phyloP scores from a whole-genome alignment of 2,888 invertebrate genomes.

The Drosophila neutralis region DNA sequence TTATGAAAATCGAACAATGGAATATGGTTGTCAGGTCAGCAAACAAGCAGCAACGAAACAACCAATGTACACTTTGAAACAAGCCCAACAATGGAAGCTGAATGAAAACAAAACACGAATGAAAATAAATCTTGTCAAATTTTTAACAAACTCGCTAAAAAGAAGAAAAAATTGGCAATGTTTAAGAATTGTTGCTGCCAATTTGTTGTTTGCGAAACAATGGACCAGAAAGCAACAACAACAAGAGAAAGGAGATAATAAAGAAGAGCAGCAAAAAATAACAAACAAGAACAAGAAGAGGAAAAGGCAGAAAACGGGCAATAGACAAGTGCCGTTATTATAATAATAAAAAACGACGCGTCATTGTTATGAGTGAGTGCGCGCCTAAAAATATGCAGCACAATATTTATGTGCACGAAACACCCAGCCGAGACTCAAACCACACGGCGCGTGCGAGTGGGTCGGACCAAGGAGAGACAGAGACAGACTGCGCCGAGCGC shows the following conservation, averaged over 20 bases:
- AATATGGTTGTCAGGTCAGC: not conserved
- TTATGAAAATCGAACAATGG: constrained; percentile 1
- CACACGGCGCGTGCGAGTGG: not conserved
- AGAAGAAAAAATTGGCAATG: not conserved
- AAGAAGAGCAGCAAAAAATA: constrained; percentile 34
- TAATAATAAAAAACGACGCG: constrained; percentile 23
- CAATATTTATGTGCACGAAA: constrained; percentile 34
- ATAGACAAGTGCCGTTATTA: constrained; percentile 36
- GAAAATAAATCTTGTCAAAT: constrained; percentile 52
- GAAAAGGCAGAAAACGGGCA: not conserved
- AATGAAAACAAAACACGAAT: constrained; percentile 34
- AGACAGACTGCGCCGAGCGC: not conserved
- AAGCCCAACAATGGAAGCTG: constrained; percentile 17
- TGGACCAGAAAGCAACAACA: constrained; percentile 18
- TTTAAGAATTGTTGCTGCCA: constrained; percentile 38
- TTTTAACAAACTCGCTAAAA: constrained; percentile 29
- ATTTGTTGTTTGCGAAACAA: constrained; percentile 52
- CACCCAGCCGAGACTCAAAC: constrained; percentile 35
- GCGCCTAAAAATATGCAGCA: constrained; percentile 65
- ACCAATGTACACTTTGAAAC: constrained; percentile 23
- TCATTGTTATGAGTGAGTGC: constrained; percentile 42
- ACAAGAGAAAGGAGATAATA: constrained; percentile 50
- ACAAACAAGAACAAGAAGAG: constrained; percentile 18
- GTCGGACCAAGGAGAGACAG: not conserved
- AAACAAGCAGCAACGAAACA: not conserved